Base-by-base conservation (phyloP, 1,140 invertebrate species). In the Drosophila subobscura region DNA sequence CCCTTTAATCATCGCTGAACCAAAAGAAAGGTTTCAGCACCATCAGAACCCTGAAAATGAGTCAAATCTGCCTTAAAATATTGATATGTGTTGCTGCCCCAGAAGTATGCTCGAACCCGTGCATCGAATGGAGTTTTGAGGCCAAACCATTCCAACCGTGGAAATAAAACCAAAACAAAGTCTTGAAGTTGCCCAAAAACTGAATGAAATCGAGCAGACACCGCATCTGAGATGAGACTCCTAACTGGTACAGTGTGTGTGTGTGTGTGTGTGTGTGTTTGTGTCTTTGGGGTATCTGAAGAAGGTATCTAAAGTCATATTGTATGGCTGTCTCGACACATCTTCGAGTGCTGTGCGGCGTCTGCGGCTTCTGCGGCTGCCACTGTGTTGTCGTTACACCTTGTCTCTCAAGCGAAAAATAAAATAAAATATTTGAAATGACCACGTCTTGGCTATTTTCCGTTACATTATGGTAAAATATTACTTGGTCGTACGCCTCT, bases 401-500 rank as follows among this genome's bases (percentile, higher is more conserved):
- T 83, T 79, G 60, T 68, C 66, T 54, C 53, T 74, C 61, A 77
- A 86, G 81, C 74, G 70, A 77, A 85, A 86, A 80, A 71, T 80
- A 85, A 80, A 86, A 80, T 84, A 85, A 86, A 86, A 86, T 86
- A 86, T 81, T 86, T 88, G 55, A 78, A 88, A 86, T 86, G 81
- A 86, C 81, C 81, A 86, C 83, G 83, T 81, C 83, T 88, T 86
- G 77, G 81, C 81, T 78, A 86, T 86, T 88, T 86, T 75, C 81
- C 83, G 81, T 86, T 88, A 86, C 81, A 86, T 86, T 86, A 86
- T 86, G 78, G 74, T 86, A 88, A 86, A 86, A 88, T 86, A 86
- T 86, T 66, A 54, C 78, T 70, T 56, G 72, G 66, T 60, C 72
- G 46, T 85, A 70, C 80, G 68, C 64, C 52, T 75, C 59, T 71